Conservation (phyloP, 2,113 vertebrate genomes). For the Gymnogyps californianus region DNA sequence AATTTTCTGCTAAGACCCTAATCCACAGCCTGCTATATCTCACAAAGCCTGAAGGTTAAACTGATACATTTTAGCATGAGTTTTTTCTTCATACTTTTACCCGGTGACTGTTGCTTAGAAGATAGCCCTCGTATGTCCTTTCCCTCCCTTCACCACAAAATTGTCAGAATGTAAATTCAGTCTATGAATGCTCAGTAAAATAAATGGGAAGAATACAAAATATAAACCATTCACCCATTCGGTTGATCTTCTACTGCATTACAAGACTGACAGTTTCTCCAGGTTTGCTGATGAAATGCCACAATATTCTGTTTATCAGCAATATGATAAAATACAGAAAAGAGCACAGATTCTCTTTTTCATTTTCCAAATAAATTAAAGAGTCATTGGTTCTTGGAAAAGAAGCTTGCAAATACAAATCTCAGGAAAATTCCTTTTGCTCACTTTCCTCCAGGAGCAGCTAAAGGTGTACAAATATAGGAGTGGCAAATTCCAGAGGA, state of each 20-base stretch:
- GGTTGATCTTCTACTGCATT: not conserved
- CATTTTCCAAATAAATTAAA: not conserved
- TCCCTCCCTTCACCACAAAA: not conserved
- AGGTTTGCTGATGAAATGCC: not conserved
- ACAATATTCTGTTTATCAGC: not conserved
- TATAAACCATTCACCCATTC: not conserved
- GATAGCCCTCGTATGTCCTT: not conserved
- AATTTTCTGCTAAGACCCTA: not conserved
- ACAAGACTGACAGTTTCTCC: not conserved
- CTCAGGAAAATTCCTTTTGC: not conserved
- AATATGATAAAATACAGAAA: not conserved
- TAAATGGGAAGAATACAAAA: no score
- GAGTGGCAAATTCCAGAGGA: constrained; percentile 53
- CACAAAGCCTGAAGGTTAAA: not conserved
- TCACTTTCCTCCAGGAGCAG: not conserved
- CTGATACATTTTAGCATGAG: not conserved
- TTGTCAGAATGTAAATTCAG: not conserved
- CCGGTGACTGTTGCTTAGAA: not conserved
- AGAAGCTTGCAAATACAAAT: not conserved
- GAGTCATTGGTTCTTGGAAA: not conserved
- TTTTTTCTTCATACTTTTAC: not conserved
- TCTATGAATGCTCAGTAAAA: no score
- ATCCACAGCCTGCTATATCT: not conserved
- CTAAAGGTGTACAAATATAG: constrained; percentile 15
- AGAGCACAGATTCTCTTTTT: not conserved